Base-by-base conservation (phyloP, 1,140 invertebrate genomes). In the Stegodyphus dumicola region DNA sequence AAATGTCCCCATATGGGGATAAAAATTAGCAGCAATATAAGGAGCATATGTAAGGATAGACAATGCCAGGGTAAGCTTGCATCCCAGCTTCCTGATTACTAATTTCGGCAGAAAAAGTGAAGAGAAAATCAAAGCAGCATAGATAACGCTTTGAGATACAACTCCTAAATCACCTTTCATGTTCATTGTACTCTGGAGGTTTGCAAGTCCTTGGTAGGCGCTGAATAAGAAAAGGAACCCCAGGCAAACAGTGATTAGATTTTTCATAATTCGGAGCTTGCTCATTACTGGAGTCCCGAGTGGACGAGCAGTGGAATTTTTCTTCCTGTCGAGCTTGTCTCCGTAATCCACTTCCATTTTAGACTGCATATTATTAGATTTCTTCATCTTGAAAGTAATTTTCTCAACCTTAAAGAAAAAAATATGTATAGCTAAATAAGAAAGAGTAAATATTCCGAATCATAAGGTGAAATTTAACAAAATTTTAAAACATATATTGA, bases 181-280 rank as follows among this genome's bases (percentile, higher is more conserved):
- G 77, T 91, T 90, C 0, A 91, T 71, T 5, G 88, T 88, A 70
- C 90, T 91, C 87, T 92, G 97, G 6, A 98, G 91, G 89, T 97
- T 97, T 0, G 96, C 95, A 65, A 96, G 96, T 66, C 96, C 95
- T 89, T 95, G 94, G 90, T 97, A 98, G 54, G 96, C 96, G 17
- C 96, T 97, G 91, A 98, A 98, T 88, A 98, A 95, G 79, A 97
- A 95, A 93, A 97, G 95, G 90, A 98, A 98, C 5, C 95, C 95
- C 75, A 95, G 91, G 86, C 95, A 96, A 7, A 98, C 94, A 66
- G 95, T 93, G 49, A 94, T 92, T 56, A 97, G 94, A 91, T 97
- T 97, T 90, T 96, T 97, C 86, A 96, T 90, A 89, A 97, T 97
- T 87, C 95, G 92, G 94, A 95, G 95, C 92, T 96, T 95, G 5